These are phyloP conservation scores for Chionomys nivalis DNA, from an alignment of 2,113 vertebrate genomes.

Conservation along the genomic window DNA sequence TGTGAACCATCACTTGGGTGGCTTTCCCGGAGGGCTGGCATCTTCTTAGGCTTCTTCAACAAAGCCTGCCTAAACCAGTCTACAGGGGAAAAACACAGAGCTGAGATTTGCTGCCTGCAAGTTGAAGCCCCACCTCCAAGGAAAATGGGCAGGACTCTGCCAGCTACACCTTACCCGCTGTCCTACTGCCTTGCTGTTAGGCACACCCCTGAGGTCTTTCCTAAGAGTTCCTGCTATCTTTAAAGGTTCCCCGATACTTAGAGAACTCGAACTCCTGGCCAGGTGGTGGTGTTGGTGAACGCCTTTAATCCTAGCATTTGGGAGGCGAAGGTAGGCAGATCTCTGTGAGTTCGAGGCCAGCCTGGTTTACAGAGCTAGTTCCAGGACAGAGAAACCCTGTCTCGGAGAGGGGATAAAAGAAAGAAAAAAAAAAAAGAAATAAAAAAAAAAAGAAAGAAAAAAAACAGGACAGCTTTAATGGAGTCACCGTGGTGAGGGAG, in stretches of 20 bases:
- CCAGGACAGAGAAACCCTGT: no score
- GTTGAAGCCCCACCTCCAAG: neutral
- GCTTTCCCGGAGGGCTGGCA: neutral
- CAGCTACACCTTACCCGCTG: neutral
- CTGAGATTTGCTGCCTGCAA: neutral
- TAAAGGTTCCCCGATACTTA: neutral
- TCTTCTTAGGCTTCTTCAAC: slow-evolving; percentile 78
- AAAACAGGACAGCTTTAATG: neutral
- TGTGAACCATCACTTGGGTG: neutral
- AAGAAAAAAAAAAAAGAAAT: no score
- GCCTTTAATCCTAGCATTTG: no score
- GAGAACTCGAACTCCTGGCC: neutral
- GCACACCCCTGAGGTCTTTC: neutral
- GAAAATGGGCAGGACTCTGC: neutral
- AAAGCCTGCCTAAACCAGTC: slow-evolving; percentile 85
- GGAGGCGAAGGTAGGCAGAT: no score
- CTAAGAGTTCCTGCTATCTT: neutral
- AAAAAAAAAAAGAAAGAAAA: no score
- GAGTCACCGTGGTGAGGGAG: neutral
- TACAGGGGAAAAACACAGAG: slow-evolving; percentile 22
- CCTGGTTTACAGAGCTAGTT: no score
- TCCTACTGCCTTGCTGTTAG: neutral
- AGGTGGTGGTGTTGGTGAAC: no score
- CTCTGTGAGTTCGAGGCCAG: no score
- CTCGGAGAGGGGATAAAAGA: no score